Evolutionary conservation across 1,140 invertebrate genomes (phyloP).

Genomic region (Lamellibrachia luymesi): DNA sequence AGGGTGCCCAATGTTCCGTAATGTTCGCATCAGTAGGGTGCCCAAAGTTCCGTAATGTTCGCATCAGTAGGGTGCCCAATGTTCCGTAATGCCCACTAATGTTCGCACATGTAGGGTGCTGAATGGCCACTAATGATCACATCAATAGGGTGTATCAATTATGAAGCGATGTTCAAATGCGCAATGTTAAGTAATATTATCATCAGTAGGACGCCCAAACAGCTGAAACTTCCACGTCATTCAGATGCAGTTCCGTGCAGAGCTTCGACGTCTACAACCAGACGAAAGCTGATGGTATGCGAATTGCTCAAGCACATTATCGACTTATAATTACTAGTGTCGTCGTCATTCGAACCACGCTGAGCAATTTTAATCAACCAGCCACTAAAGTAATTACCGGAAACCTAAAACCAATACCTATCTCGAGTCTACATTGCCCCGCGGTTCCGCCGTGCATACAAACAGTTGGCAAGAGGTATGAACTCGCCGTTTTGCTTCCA

Average conservation of each 20-base stretch:
- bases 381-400: neutral
- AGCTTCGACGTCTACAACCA: too few species aligned
- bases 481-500: neutral
- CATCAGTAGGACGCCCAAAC: neutral
- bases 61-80: neutral
- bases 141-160: neutral
- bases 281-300: too few species aligned
- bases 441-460: neutral
- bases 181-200: neutral
- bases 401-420: neutral
- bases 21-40: too few species aligned
- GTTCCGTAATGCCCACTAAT: neutral
- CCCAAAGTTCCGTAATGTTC: neutral
- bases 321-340: neutral
- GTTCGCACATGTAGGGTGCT: neutral
- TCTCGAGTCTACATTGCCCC: neutral
- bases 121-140: too few species aligned
- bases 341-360: neutral
- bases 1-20: too few species aligned
- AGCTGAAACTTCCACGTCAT: neutral
- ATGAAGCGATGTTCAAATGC: too few species aligned
- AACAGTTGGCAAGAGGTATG: neutral
- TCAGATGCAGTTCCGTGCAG: too few species aligned
- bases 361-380: neutral
- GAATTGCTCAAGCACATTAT: neutral